phyloP scores from a whole-genome alignment of 2,797 vertebrate genomes.

The Amblyopsis hoosieri region DNA sequence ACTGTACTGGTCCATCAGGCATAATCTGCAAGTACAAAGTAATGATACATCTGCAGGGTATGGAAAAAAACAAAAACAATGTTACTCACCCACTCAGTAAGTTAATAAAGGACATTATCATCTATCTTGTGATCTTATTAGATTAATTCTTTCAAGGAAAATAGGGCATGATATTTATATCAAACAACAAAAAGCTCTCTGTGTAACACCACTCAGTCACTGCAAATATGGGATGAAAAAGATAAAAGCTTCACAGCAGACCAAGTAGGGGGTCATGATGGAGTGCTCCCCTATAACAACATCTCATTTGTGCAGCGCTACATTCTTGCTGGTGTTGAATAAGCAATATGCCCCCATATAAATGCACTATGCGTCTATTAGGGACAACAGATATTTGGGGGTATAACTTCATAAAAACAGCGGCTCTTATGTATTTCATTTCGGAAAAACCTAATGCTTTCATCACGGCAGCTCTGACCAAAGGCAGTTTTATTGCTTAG shows the following conservation, averaged over 20 bases:
- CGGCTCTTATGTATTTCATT: background rate
- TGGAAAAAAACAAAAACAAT: slow-evolving; percentile 39
- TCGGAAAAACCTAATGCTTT: background rate
- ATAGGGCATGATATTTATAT: slow-evolving; percentile 50
- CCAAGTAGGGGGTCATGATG: background rate
- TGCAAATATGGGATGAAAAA: slow-evolving; percentile 29
- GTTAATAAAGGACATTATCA: slow-evolving; percentile 60
- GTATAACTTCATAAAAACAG: slow-evolving; percentile 3
- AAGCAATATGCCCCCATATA: background rate
- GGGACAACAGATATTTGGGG: slow-evolving; percentile 6
- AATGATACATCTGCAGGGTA: background rate
- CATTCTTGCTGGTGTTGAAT: slow-evolving; percentile 7
- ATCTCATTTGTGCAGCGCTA: slow-evolving; percentile 3
- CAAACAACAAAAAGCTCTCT: slow-evolving; percentile 28
- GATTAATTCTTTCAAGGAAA: slow-evolving; percentile 57
- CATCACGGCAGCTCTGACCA: background rate
- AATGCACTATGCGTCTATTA: background rate
- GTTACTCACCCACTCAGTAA: slow-evolving; percentile 56
- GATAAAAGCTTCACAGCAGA: slow-evolving; percentile 6
- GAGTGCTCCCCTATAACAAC: slow-evolving; percentile 2
- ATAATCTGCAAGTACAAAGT: background rate
- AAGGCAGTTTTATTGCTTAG: background rate
- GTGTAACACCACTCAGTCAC: slow-evolving; percentile 31
- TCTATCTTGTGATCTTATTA: slow-evolving; percentile 58
- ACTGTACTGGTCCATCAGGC: too few species aligned